Evolutionary conservation across 2,113 vertebrate species (phyloP), one percentile per base, ranked within the genome.

Genomic region (Sclerurus mexicanus): DNA sequence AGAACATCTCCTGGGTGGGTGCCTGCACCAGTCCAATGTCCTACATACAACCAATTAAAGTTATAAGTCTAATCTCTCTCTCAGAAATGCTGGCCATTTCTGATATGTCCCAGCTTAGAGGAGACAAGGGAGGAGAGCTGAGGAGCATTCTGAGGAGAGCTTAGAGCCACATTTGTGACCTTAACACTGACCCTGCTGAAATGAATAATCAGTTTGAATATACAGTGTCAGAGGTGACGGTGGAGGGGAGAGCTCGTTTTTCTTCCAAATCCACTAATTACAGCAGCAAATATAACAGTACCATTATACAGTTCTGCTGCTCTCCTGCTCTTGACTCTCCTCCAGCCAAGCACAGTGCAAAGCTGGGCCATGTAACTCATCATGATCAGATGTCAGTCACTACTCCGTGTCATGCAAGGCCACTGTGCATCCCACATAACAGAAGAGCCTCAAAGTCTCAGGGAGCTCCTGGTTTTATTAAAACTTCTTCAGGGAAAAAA

Each of bases 21-120:
- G 28, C 31, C 39, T 50, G 59, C 28, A 40, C 50, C 28, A 33
- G 52, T 39, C 39, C 0, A 0, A 19, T 37, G 28, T 47, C 33
- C 55, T 60, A 52, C 69, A 81, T 0, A 60, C 46, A 37, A 39
- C 27, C 14, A 47, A 71, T 49, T 35, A 25, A 30, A 10, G 15
- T 2, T 10, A 24, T 10, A 76, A n/a, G 22, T 23, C 39, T 35
- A 5, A 52, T 53, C 10, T 73, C 27, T 42, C 22, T 31, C 60
- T 63, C 27, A 63, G 60, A 63, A 63, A 30, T 31, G 35, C 33
- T 73, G 59, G 16, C 9, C 13, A 17, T 67, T 93, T 89, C 53
- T 89, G 63, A 2, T n/a, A 50, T 0, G 0, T 31, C 5, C 44
- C 63, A 68, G 33, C 39, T n/a, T n/a, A n/a, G n/a, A n/a, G n/a